Evolutionary conservation across 2,888 invertebrate species (phyloP), one percentile per base, ranked within the genome.

Genomic region (Zygaena filipendulae): DNA sequence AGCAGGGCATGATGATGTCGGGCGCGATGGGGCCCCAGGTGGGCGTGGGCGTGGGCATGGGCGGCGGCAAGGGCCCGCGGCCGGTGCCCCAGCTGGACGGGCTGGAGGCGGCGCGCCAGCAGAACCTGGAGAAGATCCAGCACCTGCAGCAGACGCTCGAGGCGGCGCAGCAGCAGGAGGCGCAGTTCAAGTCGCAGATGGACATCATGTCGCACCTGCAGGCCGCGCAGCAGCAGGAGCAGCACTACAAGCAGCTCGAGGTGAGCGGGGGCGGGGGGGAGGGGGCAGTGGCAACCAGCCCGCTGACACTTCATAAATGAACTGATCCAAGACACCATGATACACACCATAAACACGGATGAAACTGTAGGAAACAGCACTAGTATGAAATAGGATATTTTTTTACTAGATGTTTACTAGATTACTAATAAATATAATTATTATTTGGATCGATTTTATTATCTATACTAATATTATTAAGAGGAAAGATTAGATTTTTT

Each of bases 191-290:
- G 61, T 86, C 85, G 16, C 89, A 90, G 55, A 79, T 90, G 69
- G 89, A 89, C 62, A 85, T 87, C 44, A 87, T 87, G 68, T 85
- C 85, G 47, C 85, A 86, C 47, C 68, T 89, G 27, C 90, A 91
- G 49, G 84, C 86, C 5, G 90, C 90, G 0, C 91, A 91, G 51
- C 89, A 90, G 41, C 88, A 88, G 45, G 91, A 92, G 49, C 86
- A 89, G 61, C 91, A 91, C 41, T 91, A 87, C 53, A 91, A 90
- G 48, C 84, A 86, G 45, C 56, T 90, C 23, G 89, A 90, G 72
- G 88, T 86, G 36, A 38, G 39, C 23, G 3, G 4, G 8, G 9
- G 4, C 9, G 3, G n/a, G 3, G 12, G 5, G 5, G 18, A 18
- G 5, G 18, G 18, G n/a, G n/a, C n/a, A n/a, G n/a, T n/a, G n/a